Base-by-base conservation (phyloP, 92 coral and sea anemone genomes). In the Epizoanthus illoricatus region DNA sequence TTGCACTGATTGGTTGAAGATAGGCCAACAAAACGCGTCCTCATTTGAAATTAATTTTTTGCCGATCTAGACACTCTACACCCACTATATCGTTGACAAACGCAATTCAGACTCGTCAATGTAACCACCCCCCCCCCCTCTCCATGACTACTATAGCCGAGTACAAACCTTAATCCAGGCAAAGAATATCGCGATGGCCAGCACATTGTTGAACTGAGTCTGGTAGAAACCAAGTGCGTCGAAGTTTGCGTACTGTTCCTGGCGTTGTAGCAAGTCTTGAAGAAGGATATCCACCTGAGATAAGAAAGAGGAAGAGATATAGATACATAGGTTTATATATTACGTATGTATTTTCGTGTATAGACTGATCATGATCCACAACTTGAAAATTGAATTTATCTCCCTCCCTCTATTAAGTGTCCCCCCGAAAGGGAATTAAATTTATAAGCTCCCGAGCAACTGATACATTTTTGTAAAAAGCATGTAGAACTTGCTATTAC, bases 91-190 rank as follows among this genome's bases (percentile, higher is more conserved):
- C 56, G 16, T 52, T 52, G 56, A 52, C 56, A 13, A 52, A 52
- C 13, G 15, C 71, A 24, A 5, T 24, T 1, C 39, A 45, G 40
- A 24, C 39, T 41, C 11, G 36, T 33, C 18, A 70, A 23, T 70
- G 10, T 4, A 36, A 41, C 52, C 7, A 70, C 42, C 75, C 7
- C 13, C 19, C 21, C 18, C 75, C 7, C 13, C 19, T 18, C 18
- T 40, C 5, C n/a, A 18, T 11, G 11, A 39, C 11, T 8, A 59
- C 40, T 20, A n/a, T n/a, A 40, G 18, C 74, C 74, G 7, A 70
- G 20, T n/a, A 76, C 87, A 65, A 72, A 89, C 99, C 98, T 97
- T 97, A 86, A 97, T 97, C 99, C 99, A 97, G 39, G 99, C 95
- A 71, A 97, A 97, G 86, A 97, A 97, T 33, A 97, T 97, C 2